phyloP scores from a whole-genome alignment of 2,113 vertebrate species.

The Halcyon malimbica region DNA sequence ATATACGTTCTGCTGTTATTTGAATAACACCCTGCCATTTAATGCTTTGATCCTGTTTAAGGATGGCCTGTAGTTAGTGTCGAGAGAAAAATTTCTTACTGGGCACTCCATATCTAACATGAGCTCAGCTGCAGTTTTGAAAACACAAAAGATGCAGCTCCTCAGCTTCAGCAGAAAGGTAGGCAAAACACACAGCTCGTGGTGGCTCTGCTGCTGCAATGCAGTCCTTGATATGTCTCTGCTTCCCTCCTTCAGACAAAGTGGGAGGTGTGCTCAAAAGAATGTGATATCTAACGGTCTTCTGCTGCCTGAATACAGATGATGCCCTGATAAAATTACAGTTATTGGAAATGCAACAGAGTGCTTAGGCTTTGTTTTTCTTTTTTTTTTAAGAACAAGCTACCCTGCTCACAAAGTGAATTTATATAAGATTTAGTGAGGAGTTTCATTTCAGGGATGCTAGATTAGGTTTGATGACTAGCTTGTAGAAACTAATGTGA shows the following conservation, averaged over 20 bases:
- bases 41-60: not conserved
- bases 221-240: not conserved
- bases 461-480: not conserved
- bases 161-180: not conserved
- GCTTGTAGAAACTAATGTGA: not conserved
- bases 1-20: not conserved
- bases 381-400: not conserved
- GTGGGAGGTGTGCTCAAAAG: not conserved
- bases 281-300: not conserved
- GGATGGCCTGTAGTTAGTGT: not conserved
- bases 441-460: not conserved
- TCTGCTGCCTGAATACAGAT: not conserved
- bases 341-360: not conserved
- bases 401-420: not conserved
- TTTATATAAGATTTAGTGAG: not conserved
- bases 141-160: not conserved
- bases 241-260: not conserved
- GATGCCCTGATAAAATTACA: not conserved
- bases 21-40: not conserved
- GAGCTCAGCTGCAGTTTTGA: not conserved
- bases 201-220: not conserved
- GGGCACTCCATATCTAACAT: not conserved
- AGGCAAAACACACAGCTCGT: fast-evolving
- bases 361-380: not conserved
- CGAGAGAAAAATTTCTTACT: not conserved